phyloP scores from a whole-genome alignment of 2,113 vertebrate species.

The Kobus ellipsiprymnus region DNA sequence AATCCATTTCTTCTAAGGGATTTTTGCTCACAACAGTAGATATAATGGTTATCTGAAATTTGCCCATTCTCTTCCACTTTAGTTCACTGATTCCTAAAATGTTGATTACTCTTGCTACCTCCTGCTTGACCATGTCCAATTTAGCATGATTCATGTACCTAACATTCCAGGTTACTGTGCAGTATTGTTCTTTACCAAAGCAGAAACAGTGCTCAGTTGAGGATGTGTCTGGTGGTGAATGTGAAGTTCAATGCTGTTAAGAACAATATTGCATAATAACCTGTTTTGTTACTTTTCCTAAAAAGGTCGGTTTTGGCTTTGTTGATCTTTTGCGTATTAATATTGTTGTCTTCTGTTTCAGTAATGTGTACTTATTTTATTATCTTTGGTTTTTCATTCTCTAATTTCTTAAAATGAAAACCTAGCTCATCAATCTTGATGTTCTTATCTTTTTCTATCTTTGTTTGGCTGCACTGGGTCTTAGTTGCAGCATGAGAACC shows the following conservation, averaged over 20 bases:
- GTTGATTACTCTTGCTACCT: background rate
- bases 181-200: background rate
- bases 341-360: background rate
- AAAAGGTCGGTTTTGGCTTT: background rate
- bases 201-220: background rate
- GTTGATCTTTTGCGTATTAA: background rate
- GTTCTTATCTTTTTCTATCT: background rate
- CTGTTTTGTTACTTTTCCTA: background rate
- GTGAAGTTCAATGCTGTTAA: background rate
- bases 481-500: background rate
- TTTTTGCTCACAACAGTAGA: background rate
- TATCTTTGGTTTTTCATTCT: background rate
- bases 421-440: background rate
- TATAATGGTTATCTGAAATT: background rate
- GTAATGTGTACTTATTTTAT: background rate
- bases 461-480: background rate
- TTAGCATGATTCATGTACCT: background rate
- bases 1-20: background rate
- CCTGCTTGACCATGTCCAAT: background rate
- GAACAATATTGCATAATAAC: background rate
- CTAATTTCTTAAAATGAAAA: background rate
- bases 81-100: background rate
- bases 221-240: background rate
- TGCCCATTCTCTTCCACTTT: background rate
- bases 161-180: background rate